Evolutionary conservation across 35 echinoderm and acorn worm genomes (phyloP), one percentile per base, ranked within the genome.

Genomic region (Anneissia japonica): DNA sequence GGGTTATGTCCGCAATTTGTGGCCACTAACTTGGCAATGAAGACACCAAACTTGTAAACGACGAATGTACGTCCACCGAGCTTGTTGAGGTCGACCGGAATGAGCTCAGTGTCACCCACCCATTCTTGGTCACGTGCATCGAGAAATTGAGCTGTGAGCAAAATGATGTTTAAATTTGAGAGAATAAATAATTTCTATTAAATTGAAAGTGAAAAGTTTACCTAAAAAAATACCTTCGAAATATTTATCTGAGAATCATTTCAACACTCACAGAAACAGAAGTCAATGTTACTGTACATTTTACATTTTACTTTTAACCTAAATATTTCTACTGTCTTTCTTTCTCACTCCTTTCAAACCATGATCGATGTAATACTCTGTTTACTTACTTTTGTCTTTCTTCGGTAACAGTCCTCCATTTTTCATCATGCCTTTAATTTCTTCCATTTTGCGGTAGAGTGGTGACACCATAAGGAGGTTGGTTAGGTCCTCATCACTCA

Each of bases 391-490:
- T 84, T 91, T 85, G 81, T 82, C 79, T 90, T 39, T 93, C 76
- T 90, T 92, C 32, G 87, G 91, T 0, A 90, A 90, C 35, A 96
- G 74, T 13, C 77, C 87, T 21, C 89, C 94, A 41, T 92, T 87
- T 16, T 96, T 84, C 94, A 96, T 96, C 17, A 87, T 96, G 64
- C 81, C 82, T 77, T 96, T 96, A 72, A 97, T 91, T 43, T 97
- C 95, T 7, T 41, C 91, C 45, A 97, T 81, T 45, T 97, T 97
- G 72, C 90, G 90, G 39, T 97, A 97, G 78, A 97, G 88, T 0
- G 95, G 95, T 36, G 95, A 97, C 5, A 89, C 91, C 95, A 97
- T 97, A 39, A 97, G 81, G 0, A 97, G 88, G 31, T 85, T 89
- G 21, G 95, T 89, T 46, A 97, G 41, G 75, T 97, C 95, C 0